phyloP scores from a whole-genome alignment of 2,888 invertebrate species.

The Epistrophe grossulariae region DNA sequence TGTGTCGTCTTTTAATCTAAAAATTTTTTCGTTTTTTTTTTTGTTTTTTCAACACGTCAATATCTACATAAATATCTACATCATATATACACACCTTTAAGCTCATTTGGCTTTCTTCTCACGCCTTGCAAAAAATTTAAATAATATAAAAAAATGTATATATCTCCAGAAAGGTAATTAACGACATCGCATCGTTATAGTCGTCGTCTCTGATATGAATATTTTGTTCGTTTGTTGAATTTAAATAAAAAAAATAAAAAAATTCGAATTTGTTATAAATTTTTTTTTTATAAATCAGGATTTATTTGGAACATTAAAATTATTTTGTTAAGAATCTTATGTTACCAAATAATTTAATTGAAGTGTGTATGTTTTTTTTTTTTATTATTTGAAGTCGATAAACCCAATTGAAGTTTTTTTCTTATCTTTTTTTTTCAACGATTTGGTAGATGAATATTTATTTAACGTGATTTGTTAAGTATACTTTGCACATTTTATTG shows the following conservation, averaged over 20 bases:
- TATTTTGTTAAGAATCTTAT: background rate
- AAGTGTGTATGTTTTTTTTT: background rate
- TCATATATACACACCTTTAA: conserved; percentile 18
- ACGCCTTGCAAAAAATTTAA: conserved; percentile 47
- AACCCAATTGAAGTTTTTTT: conserved; percentile 2
- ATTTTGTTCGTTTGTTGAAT: conserved; percentile 21
- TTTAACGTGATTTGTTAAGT: background rate
- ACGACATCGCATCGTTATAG: conserved; percentile 6
- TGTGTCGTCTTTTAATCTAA: conserved; percentile 7
- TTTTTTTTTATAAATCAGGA: background rate
- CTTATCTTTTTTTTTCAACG: background rate
- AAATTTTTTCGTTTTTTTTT: conserved; percentile 14
- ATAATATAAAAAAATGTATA: background rate
- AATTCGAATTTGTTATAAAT: background rate
- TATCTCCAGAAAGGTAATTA: conserved; percentile 49
- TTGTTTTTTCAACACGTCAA: conserved; percentile 40
- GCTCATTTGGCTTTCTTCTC: conserved; percentile 58
- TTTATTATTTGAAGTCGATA: conserved; percentile 19
- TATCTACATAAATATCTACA: conserved; percentile 37
- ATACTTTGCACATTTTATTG: conserved; percentile 4
- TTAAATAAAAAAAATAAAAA: conserved; percentile 11
- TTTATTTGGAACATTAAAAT: conserved; percentile 24
- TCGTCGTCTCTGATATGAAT: conserved; percentile 11
- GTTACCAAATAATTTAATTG: conserved; percentile 22
- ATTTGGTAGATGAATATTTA: background rate